A percentile compares a stretch with the other conserved stretches of the same genome.
Conservation (phyloP, 2,113 vertebrate genomes). For the Corythaeola cristata region DNA sequence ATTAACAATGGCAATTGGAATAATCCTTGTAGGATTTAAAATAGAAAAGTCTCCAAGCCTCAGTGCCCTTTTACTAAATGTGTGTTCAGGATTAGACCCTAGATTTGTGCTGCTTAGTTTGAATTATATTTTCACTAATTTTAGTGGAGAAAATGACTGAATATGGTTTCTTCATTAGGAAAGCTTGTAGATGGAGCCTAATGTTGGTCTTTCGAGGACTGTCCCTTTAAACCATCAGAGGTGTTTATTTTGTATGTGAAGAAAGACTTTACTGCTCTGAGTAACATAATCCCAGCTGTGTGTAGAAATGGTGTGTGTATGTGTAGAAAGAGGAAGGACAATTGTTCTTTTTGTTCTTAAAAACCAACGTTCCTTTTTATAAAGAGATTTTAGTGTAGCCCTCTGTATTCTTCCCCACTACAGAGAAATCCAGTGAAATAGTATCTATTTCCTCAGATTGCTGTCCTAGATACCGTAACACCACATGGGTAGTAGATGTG, state of each 20-base stretch:
- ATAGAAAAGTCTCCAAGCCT: background rate
- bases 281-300: background rate
- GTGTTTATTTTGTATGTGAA: conserved; percentile 25
- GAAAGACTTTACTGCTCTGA: background rate
- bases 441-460: conserved; percentile 15
- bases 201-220: background rate
- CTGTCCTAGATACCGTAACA: conserved; percentile 39
- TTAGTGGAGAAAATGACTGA: background rate
- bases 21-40: conserved; percentile 5
- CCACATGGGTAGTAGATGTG: conserved; percentile 25
- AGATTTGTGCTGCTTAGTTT: background rate
- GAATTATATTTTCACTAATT: background rate
- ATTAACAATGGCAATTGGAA: background rate
- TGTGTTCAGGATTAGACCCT: background rate
- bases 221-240: background rate
- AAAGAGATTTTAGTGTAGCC: conserved; percentile 22
- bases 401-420: conserved; percentile 22
- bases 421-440: conserved; percentile 30
- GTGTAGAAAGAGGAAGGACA: background rate
- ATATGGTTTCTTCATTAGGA: background rate
- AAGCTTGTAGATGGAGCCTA: background rate
- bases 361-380: background rate
- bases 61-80: background rate
- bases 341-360: conserved; percentile 46
- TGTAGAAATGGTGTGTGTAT: background rate